These are phyloP conservation scores for Dimorphilus gyrociliatus DNA, from an alignment of 2,888 invertebrate genomes.

Conservation along the genomic window DNA sequence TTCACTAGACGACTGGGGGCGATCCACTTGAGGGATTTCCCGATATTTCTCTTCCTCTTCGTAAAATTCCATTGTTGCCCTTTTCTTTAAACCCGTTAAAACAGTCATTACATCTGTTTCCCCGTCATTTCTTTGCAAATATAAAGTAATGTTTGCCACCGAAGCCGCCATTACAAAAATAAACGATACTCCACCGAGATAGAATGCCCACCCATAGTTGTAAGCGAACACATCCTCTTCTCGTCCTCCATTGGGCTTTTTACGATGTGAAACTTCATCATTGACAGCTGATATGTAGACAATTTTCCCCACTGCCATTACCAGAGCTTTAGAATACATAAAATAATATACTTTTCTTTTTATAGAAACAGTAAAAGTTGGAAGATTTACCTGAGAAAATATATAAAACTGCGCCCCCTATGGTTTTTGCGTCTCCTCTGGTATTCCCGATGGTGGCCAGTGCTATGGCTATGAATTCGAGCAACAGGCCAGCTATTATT, in stretches of 20 bases:
- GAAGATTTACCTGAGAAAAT: slow-evolving; percentile 21
- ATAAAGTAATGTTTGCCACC: slow-evolving; percentile 26
- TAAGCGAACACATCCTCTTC: slow-evolving; percentile 20
- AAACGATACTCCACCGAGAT: slow-evolving; percentile 29
- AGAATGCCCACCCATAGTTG: slow-evolving; percentile 33
- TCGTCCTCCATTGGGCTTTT: slow-evolving; percentile 16
- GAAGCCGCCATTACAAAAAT: slow-evolving; percentile 25
- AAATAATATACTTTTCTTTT: too few species aligned
- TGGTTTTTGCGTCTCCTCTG: slow-evolving; percentile 22
- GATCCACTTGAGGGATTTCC: too few species aligned
- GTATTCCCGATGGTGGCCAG: slow-evolving; percentile 26
- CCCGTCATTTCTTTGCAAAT: slow-evolving; percentile 24
- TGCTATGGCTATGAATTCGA: slow-evolving; percentile 21
- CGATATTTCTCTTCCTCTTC: too few species aligned
- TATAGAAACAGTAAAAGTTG: too few species aligned
- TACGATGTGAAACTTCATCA: slow-evolving; percentile 28
- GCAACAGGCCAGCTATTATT: slow-evolving; percentile 22
- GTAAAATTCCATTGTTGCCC: too few species aligned
- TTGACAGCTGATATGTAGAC: slow-evolving; percentile 32
- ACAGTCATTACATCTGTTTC: too few species aligned
- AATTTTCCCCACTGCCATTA: slow-evolving; percentile 27
- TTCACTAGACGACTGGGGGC: too few species aligned
- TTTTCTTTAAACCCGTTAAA: too few species aligned
- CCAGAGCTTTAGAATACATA: slow-evolving; percentile 27
- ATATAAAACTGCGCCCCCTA: slow-evolving; percentile 25